phyloP scores from a whole-genome alignment of 2,888 invertebrate genomes.

The Cheiracanthium punctorium region DNA sequence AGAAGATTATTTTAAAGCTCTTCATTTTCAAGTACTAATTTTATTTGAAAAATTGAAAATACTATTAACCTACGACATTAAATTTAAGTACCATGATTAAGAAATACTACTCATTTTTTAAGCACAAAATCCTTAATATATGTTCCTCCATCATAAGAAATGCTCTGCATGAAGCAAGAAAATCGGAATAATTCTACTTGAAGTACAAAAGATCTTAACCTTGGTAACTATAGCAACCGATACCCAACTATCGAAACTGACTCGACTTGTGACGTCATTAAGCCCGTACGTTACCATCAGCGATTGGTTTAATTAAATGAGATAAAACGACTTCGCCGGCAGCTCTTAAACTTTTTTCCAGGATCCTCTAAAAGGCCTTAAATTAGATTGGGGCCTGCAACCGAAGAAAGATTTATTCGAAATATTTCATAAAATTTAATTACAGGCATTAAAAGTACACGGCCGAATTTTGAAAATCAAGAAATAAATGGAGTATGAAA shows the following conservation, averaged over 20 bases:
- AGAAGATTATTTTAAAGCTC: too few species aligned
- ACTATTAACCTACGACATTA: too few species aligned
- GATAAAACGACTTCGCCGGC: background rate
- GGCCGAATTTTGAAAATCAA: background rate
- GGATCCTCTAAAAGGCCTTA: background rate
- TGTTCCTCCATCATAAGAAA: too few species aligned
- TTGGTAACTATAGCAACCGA: background rate
- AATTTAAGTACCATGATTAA: too few species aligned
- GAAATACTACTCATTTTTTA: too few species aligned
- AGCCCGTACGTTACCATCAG: background rate
- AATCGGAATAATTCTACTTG: too few species aligned
- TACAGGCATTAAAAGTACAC: background rate
- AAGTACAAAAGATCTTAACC: too few species aligned
- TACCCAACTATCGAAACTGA: background rate
- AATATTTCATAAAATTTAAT: background rate
- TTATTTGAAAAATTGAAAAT: too few species aligned
- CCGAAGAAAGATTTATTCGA: background rate
- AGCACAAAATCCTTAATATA: too few species aligned
- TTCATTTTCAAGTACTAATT: too few species aligned
- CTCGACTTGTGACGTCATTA: slow-evolving; percentile 1
- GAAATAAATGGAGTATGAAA: background rate
- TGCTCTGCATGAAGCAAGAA: too few species aligned
- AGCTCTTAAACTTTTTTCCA: background rate
- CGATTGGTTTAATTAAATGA: slow-evolving; percentile 1
- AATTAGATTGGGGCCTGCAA: background rate